A percentile compares a stretch with the other conserved stretches of the same genome.
Evolutionary conservation across 2,888 invertebrate genomes (phyloP).

Genomic region (Tethea ocularis): DNA sequence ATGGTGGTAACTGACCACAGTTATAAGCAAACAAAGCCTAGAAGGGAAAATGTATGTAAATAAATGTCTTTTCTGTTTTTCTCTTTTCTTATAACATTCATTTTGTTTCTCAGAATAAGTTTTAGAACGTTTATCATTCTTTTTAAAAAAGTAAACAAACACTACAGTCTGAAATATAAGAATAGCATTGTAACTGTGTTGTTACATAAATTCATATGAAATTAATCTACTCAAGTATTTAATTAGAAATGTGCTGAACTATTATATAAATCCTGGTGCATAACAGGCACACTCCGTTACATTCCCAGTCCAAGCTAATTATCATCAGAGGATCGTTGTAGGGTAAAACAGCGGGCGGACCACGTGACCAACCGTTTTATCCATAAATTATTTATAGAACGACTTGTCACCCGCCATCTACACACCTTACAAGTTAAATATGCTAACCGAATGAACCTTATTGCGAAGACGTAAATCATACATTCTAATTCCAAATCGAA

Average conservation of each 20-base stretch:
- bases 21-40: no score
- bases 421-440: constrained; percentile 30
- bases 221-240: not conserved
- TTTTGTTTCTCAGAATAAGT: no score
- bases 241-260: not conserved
- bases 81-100: no score
- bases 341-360: constrained; percentile 23
- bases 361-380: constrained; percentile 50
- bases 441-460: constrained; percentile 17
- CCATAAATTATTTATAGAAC: constrained; percentile 52
- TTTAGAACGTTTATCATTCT: no score
- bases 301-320: constrained; percentile 33
- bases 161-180: no score
- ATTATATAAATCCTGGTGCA: not conserved
- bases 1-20: no score
- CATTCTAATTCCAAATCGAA: constrained; percentile 11
- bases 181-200: no score
- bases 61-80: no score
- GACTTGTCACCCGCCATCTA: constrained; percentile 45
- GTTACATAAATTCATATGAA: not conserved
- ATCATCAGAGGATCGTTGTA: constrained; percentile 43
- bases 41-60: no score
- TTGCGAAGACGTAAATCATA: constrained; percentile 13
- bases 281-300: not conserved
- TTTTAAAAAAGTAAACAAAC: no score